phyloP scores from a whole-genome alignment of 2,888 invertebrate genomes.

The Horisme vitalbata region DNA sequence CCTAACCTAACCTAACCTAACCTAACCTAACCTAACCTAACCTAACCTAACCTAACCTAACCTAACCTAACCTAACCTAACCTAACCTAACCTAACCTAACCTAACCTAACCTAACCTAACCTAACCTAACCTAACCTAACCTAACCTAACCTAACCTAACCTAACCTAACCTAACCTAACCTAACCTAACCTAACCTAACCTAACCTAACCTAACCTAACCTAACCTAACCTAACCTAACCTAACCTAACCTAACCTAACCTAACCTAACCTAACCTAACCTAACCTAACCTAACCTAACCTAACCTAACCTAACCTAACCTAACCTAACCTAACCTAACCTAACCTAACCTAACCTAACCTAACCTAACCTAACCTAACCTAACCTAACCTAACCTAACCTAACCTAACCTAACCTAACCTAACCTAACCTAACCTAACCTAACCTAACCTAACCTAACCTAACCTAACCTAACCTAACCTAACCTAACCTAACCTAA shows the following conservation, averaged over 20 bases:
- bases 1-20: neutral
- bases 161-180: neutral
- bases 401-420: slow-evolving; percentile 5
- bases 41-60: neutral
- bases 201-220: slow-evolving; percentile 14
- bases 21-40: neutral
- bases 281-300: slow-evolving; percentile 11
- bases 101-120: neutral
- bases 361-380: slow-evolving; percentile 9
- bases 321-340: slow-evolving; percentile 18
- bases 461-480: slow-evolving; percentile 14
- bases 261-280: slow-evolving; percentile 6
- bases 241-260: slow-evolving; percentile 12
- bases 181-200: neutral
- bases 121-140: neutral
- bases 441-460: slow-evolving; percentile 7
- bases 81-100: neutral
- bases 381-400: slow-evolving; percentile 15
- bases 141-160: neutral
- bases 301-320: slow-evolving; percentile 11
- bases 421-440: slow-evolving; percentile 15
- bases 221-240: slow-evolving; percentile 18
- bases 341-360: slow-evolving; percentile 12
- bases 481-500: slow-evolving; percentile 15
- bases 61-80: neutral